phyloP scores from a whole-genome alignment of 2,113 vertebrate species.

The Myotis davidii region DNA sequence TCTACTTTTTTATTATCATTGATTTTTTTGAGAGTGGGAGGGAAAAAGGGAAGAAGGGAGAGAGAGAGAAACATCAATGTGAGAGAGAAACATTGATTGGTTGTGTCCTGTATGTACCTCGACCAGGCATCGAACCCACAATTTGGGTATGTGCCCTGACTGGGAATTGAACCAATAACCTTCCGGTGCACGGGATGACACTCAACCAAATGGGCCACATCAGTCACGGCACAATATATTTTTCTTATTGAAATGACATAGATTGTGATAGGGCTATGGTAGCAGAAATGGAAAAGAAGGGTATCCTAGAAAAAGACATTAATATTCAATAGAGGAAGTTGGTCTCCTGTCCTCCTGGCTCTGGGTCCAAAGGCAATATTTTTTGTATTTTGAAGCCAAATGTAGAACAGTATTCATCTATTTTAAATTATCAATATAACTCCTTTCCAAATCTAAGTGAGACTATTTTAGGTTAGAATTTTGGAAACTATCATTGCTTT shows the following conservation, averaged over 20 bases:
- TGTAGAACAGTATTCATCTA: background rate
- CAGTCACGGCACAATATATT: background rate
- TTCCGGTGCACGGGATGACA: background rate
- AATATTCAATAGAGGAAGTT: background rate
- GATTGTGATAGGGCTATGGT: background rate
- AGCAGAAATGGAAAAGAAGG: background rate
- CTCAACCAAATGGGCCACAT: background rate
- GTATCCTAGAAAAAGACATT: background rate
- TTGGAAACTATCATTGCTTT: conserved; percentile 18
- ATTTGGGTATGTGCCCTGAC: too few species aligned
- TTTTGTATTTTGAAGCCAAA: background rate
- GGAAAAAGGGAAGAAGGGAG: too few species aligned
- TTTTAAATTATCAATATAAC: background rate
- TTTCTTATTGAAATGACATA: background rate
- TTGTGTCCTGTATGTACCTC: background rate
- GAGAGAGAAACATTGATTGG: background rate
- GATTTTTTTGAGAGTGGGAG: too few species aligned
- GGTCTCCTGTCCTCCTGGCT: background rate
- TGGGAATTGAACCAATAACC: background rate
- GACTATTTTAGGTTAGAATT: background rate
- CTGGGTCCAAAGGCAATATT: background rate
- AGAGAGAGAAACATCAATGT: background rate
- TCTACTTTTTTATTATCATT: too few species aligned
- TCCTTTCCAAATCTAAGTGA: background rate
- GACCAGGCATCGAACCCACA: background rate